Percentiles rank a stretch among this genome's conserved stretches.
Evolutionary conservation across 2,888 invertebrate species (phyloP).

Genomic region (Tipula unca): DNA sequence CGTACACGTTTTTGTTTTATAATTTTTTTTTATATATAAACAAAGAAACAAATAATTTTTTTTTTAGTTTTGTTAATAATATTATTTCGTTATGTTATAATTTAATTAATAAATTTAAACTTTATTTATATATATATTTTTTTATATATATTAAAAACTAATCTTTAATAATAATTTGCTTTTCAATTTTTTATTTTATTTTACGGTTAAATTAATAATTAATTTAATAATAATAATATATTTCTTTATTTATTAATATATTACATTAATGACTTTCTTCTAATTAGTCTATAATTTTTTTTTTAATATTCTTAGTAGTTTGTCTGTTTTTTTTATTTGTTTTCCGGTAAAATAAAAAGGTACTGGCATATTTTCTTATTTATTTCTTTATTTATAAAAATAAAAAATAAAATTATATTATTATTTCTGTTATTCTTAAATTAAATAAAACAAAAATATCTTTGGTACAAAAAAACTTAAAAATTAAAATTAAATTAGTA

Average conservation of each 20-base stretch:
- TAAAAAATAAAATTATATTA: slow-evolving; percentile 24
- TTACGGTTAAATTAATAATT: not conserved
- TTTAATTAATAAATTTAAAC: slow-evolving; percentile 8
- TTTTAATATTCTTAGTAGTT: slow-evolving; percentile 34
- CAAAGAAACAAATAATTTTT: not conserved
- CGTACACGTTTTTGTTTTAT: not conserved
- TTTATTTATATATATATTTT: not conserved
- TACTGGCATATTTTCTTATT: slow-evolving; percentile 24
- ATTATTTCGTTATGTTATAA: not conserved
- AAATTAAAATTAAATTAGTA: slow-evolving; percentile 19
- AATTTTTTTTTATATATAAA: not conserved
- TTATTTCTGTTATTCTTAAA: slow-evolving; percentile 14
- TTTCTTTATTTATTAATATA: not conserved
- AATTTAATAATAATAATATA: slow-evolving; percentile 1
- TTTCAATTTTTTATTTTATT: not conserved
- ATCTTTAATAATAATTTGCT: slow-evolving; percentile 8
- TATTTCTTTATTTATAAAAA: slow-evolving; percentile 20
- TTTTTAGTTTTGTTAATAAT: not conserved
- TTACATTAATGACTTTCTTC: slow-evolving; percentile 8
- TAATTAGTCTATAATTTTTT: not conserved
- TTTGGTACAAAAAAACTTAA: slow-evolving; percentile 8
- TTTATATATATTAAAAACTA: not conserved
- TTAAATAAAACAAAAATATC: not conserved
- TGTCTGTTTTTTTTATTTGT: slow-evolving; percentile 26
- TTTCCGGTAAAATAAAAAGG: slow-evolving; percentile 21